phyloP scores from a whole-genome alignment of 2,888 invertebrate species.

The Gisinianus flammeolus region DNA sequence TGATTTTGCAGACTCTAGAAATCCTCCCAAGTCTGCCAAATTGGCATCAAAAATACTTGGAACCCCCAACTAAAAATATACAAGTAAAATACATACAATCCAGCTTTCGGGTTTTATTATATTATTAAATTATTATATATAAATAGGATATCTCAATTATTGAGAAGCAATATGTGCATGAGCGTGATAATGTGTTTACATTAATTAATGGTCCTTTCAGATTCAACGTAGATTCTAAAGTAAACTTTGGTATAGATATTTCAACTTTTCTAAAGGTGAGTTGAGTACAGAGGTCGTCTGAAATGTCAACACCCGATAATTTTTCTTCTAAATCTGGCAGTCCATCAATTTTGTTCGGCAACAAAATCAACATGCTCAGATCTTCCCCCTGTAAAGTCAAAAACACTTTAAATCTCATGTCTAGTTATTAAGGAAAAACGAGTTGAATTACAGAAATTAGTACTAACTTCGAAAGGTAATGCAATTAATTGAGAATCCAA shows the following conservation, averaged over 20 bases:
- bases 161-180: not conserved
- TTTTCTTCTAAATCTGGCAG: slow-evolving; percentile 69
- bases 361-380: slow-evolving; percentile 75
- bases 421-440: not conserved
- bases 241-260: slow-evolving; percentile 78
- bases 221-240: slow-evolving; percentile 74
- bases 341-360: slow-evolving; percentile 73
- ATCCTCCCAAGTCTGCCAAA: slow-evolving; percentile 73
- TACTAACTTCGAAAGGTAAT: slow-evolving; percentile 60
- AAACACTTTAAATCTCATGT: not conserved
- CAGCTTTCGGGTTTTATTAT: not conserved
- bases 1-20: slow-evolving; percentile 68
- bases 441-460: not conserved
- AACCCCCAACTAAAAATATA: slow-evolving; percentile 20
- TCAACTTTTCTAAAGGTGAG: slow-evolving; percentile 68
- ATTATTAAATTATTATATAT: too few species aligned
- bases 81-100: too few species aligned
- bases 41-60: slow-evolving; percentile 61
- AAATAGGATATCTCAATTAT: too few species aligned
- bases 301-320: slow-evolving; percentile 66
- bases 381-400: slow-evolving; percentile 65
- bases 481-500: slow-evolving; percentile 60
- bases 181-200: slow-evolving; percentile 63
- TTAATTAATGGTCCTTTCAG: slow-evolving; percentile 69
- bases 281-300: slow-evolving; percentile 61